A percentile compares a stretch with the other conserved stretches of the same genome.
phyloP scores from a whole-genome alignment of 2,113 vertebrate species.

The Apodemus sylvaticus region DNA sequence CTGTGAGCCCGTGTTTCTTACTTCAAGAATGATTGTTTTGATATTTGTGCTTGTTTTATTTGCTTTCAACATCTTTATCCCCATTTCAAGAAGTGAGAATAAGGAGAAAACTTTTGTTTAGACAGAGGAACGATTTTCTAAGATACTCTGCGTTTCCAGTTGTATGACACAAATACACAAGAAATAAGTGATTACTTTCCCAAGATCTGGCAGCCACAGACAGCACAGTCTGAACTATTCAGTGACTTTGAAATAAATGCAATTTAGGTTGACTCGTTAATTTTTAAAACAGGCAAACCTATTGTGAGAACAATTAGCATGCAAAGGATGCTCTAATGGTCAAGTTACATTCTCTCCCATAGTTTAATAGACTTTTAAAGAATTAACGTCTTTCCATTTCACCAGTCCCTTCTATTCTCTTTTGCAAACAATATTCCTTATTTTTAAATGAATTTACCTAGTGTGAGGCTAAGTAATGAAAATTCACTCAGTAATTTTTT shows the following conservation, averaged over 20 bases:
- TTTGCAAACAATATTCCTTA: neutral
- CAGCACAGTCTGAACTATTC: neutral
- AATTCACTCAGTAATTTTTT: neutral
- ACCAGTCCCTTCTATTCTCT: neutral
- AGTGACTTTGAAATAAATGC: neutral
- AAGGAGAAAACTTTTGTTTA: neutral
- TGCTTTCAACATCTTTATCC: neutral
- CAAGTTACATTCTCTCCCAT: neutral
- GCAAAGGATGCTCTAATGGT: neutral
- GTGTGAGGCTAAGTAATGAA: neutral
- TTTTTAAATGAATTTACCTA: neutral
- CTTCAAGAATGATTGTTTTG: neutral
- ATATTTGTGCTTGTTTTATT: neutral
- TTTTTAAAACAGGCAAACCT: constrained; percentile 9
- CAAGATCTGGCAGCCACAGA: neutral
- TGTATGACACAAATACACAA: neutral
- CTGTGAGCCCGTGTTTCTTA: neutral
- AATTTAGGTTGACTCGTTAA: neutral
- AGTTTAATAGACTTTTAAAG: constrained; percentile 9
- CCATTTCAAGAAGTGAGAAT: neutral
- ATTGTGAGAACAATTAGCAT: neutral
- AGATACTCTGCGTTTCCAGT: neutral
- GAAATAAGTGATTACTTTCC: neutral
- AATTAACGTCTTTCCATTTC: neutral
- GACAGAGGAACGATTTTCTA: neutral